Base-by-base conservation (phyloP, 2,888 invertebrate genomes). In the Drosophila barbarae region DNA sequence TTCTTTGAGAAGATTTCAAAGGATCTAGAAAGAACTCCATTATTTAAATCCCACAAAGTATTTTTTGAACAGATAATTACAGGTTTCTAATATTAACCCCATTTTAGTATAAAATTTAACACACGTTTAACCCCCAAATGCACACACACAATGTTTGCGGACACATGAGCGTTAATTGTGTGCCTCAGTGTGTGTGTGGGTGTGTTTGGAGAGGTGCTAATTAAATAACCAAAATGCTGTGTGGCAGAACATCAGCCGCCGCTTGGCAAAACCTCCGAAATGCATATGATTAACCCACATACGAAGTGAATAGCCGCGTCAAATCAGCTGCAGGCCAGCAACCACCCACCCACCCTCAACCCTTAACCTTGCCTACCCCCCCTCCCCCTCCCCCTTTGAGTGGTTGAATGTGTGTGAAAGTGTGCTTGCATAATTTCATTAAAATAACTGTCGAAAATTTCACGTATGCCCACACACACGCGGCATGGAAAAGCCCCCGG, bases 391-490 rank as follows among this genome's bases (percentile, higher is more conserved):
- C 23, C 57, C 55, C 30, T 21, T 50, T 10, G 28, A 50, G 44
- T 44, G 66, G 12, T 56, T 8, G 35, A 9, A 5, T 74, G 72
- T 80, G 79, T 78, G 84, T 82, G 84, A 78, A 79, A 79, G 72
- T 84, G 74, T 51, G 83, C 77, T 80, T 81, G 82, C 86, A 85
- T 81, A 84, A 81, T 81, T 85, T 81, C 83, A 84, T 85, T 84
- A 81, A 81, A 81, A 85, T 85, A 84, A 81, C 81, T 81, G 81
- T 85, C 81, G 85, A 81, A 85, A 75, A 81, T 81, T 81, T 73
- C 66, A 73, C 75, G 71, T 72, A 72, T 75, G 81, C 65, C 59
- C 70, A 46, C 63, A 66, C 59, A 23, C 23, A 23, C 23, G 44
- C 56, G 13, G 38, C 52, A 51, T 46, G 57, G 35, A 28, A 46